These are phyloP conservation scores for Callyntrura sp. DNA, from an alignment of 2,888 invertebrate species.

Conservation along the genomic window DNA sequence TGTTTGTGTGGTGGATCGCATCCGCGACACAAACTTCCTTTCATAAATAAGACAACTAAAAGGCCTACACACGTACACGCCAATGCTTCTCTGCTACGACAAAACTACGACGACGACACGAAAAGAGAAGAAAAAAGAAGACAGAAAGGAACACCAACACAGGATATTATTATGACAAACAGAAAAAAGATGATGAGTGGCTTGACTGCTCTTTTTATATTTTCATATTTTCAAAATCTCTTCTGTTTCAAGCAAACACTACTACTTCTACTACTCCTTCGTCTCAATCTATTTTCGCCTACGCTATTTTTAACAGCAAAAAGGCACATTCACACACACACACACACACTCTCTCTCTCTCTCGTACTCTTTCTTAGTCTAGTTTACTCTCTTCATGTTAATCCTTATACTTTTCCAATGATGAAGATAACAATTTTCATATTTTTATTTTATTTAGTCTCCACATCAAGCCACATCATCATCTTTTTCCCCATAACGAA, in stretches of 20 bases:
- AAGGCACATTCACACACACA: conserved; percentile 22
- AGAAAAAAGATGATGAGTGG: conserved; percentile 77
- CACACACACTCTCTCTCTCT: conserved; percentile 19
- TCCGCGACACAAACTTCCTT: conserved; percentile 62
- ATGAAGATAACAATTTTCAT: conserved; percentile 53
- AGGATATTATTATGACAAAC: conserved; percentile 77
- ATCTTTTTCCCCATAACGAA: conserved; percentile 19
- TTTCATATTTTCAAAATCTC: conserved; percentile 64
- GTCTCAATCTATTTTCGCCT: conserved; percentile 71
- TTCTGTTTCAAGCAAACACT: conserved; percentile 59
- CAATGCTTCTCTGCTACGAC: background rate
- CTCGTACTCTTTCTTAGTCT: background rate
- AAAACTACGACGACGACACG: background rate
- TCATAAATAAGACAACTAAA: conserved; percentile 77
- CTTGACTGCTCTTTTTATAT: conserved; percentile 67
- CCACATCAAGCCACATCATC: conserved; percentile 38
- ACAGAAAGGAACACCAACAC: conserved; percentile 63
- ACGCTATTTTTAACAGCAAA: conserved; percentile 54
- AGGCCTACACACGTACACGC: conserved; percentile 38
- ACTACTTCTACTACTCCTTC: conserved; percentile 16
- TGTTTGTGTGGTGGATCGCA: conserved; percentile 45
- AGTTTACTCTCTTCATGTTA: conserved; percentile 41
- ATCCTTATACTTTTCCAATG: conserved; percentile 8
- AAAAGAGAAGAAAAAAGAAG: background rate
- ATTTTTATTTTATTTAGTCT: conserved; percentile 51